Percentiles rank a stretch among this genome's conserved stretches.
phyloP scores from a whole-genome alignment of 2,113 vertebrate species.

The Xenopus laevis region DNA sequence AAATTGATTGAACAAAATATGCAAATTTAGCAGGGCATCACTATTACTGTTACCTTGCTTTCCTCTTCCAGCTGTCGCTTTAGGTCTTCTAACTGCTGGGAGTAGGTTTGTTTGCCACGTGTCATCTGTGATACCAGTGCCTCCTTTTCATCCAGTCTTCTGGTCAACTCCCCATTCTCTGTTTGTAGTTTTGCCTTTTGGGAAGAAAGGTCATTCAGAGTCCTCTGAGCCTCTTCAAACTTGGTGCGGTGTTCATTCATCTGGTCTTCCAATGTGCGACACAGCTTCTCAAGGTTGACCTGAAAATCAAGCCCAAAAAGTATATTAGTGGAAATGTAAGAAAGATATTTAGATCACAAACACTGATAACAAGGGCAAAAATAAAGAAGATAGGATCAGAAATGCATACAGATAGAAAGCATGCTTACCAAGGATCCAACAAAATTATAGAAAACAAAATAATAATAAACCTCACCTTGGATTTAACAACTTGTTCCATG shows the following conservation, averaged over 20 bases:
- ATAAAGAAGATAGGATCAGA: background rate
- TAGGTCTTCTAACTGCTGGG: conserved; percentile 77
- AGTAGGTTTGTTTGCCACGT: conserved; percentile 72
- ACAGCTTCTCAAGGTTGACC: conserved; percentile 71
- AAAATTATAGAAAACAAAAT: no score
- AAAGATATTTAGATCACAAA: no score
- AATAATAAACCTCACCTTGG: conserved; percentile 62
- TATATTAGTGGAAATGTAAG: background rate
- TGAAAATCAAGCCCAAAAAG: conserved; percentile 37
- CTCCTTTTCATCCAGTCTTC: conserved; percentile 79
- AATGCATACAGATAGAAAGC: background rate
- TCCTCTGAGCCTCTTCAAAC: conserved; percentile 72
- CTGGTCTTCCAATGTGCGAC: conserved; percentile 75
- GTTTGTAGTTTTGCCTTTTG: conserved; percentile 63
- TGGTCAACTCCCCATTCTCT: conserved; percentile 62
- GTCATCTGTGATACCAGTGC: conserved; percentile 75
- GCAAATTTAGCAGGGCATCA: no score
- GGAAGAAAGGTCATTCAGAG: conserved; percentile 58
- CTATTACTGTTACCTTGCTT: conserved; percentile 56
- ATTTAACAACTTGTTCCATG: conserved; percentile 76
- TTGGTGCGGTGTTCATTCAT: conserved; percentile 69
- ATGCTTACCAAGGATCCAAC: no score
- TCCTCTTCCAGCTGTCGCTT: conserved; percentile 81
- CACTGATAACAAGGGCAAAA: background rate
- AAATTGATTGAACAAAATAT: no score